Evolutionary conservation across 2,888 invertebrate genomes (phyloP).

Genomic region (Tetragnatha montana): DNA sequence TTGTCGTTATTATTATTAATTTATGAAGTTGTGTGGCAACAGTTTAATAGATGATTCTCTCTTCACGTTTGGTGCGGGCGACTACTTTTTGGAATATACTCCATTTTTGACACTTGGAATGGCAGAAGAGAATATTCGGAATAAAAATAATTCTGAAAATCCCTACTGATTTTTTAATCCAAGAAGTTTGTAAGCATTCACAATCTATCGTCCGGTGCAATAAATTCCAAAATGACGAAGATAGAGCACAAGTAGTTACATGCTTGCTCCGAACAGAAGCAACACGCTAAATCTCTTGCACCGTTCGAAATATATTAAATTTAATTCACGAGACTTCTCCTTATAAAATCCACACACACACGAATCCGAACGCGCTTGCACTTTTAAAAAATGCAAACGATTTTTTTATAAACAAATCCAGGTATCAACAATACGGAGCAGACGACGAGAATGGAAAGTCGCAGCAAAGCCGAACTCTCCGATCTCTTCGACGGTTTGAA

Average conservation of each 20-base stretch:
- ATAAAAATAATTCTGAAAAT: too few relatives aligned
- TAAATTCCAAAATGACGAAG: too few relatives aligned
- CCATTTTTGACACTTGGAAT: slow-evolving; percentile 12
- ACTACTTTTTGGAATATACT: slow-evolving; percentile 6
- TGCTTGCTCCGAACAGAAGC: too few relatives aligned
- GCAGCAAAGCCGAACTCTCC: slow-evolving; percentile 13
- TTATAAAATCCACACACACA: too few relatives aligned
- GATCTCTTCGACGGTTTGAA: slow-evolving; percentile 50
- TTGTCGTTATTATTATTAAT: background rate
- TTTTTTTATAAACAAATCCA: background rate
- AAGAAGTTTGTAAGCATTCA: too few relatives aligned
- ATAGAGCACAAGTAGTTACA: too few relatives aligned
- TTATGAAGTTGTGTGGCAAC: background rate
- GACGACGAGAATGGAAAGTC: slow-evolving; percentile 53
- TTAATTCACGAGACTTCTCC: too few relatives aligned
- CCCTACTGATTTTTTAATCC: too few relatives aligned
- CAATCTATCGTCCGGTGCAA: too few relatives aligned
- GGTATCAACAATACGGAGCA: slow-evolving; percentile 31
- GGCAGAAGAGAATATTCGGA: too few relatives aligned
- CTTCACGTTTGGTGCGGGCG: slow-evolving; percentile 40
- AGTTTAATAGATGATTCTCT: background rate
- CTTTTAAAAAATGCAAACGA: background rate
- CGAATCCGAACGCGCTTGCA: background rate
- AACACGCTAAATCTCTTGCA: too few relatives aligned
- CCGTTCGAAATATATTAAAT: too few relatives aligned